A percentile compares a stretch with the other conserved stretches of the same genome.
Evolutionary conservation across 1,140 invertebrate genomes (phyloP).

Genomic region (Asobara japonica): DNA sequence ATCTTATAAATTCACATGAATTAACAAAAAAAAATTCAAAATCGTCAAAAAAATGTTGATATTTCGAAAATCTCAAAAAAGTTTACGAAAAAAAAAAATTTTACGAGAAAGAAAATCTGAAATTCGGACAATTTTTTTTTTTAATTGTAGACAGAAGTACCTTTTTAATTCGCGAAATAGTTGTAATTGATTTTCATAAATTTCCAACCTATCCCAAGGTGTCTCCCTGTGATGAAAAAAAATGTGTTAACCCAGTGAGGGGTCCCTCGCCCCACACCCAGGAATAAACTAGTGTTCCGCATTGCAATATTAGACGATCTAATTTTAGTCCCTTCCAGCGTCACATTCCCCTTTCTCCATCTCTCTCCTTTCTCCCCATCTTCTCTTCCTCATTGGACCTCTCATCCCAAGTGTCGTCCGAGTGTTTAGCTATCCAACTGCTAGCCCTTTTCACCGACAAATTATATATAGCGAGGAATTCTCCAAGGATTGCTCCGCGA

Average conservation of each 20-base stretch:
- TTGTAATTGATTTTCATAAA: not conserved
- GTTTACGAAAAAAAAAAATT: too few species aligned
- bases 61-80: too few species aligned
- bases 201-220: not conserved
- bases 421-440: not conserved
- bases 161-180: too few species aligned
- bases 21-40: too few species aligned
- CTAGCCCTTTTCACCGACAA: not conserved
- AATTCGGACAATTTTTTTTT: too few species aligned
- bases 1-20: too few species aligned
- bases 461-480: not conserved
- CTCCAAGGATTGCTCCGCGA: not conserved
- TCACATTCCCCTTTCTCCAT: not conserved
- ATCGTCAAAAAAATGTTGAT: too few species aligned
- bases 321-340: constrained; percentile 10
- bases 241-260: constrained; percentile 5
- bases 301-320: constrained; percentile 17
- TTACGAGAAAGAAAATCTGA: too few species aligned
- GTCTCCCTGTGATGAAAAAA: not conserved
- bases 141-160: too few species aligned
- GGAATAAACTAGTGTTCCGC: constrained; percentile 12
- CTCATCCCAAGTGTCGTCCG: not conserved
- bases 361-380: not conserved
- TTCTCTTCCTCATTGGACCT: not conserved
- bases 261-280: constrained; percentile 9